Evolutionary conservation across 30 jellyfish, hydroid and myxozoan species (phyloP).

Genomic region (Pseudorhiza aurosa): DNA sequence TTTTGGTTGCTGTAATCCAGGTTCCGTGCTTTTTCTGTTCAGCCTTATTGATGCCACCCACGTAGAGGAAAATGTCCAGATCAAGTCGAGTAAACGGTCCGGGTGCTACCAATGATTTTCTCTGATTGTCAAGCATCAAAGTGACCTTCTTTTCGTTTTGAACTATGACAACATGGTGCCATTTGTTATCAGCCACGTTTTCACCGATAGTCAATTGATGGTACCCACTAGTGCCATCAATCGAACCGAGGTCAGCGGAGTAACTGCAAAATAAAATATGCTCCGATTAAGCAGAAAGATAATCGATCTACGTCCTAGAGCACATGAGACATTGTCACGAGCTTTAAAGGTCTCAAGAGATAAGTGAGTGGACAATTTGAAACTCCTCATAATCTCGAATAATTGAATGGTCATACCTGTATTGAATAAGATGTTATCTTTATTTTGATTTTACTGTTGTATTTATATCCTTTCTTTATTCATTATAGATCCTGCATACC

Average conservation of each 20-base stretch:
- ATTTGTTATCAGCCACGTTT: conserved; percentile 82
- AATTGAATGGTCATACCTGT: too few relatives aligned
- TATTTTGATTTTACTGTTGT: too few relatives aligned
- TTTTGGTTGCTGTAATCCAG: conserved; percentile 46
- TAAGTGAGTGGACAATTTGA: too few relatives aligned
- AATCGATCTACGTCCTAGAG: too few relatives aligned
- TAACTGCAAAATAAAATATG: conserved; percentile 63
- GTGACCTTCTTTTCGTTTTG: conserved; percentile 66
- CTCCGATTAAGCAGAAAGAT: too few relatives aligned
- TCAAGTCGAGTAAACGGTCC: conserved; percentile 76
- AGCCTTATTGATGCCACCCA: conserved; percentile 84
- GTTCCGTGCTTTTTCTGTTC: conserved; percentile 45
- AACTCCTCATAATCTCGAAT: too few relatives aligned
- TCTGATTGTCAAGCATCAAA: conserved; percentile 68
- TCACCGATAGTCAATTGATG: conserved; percentile 74
- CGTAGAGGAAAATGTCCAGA: conserved; percentile 61
- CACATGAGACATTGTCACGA: too few relatives aligned
- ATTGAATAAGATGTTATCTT: too few relatives aligned
- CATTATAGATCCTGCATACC: too few relatives aligned
- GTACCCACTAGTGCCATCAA: conserved; percentile 67
- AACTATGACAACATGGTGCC: conserved; percentile 85
- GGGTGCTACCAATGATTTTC: conserved; percentile 67
- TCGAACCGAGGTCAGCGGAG: conserved; percentile 96
- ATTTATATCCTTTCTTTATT: too few relatives aligned
- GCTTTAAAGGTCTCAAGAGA: too few relatives aligned